Conservation (phyloP, 2,797 vertebrate species). For the Synanceia verrucosa region DNA sequence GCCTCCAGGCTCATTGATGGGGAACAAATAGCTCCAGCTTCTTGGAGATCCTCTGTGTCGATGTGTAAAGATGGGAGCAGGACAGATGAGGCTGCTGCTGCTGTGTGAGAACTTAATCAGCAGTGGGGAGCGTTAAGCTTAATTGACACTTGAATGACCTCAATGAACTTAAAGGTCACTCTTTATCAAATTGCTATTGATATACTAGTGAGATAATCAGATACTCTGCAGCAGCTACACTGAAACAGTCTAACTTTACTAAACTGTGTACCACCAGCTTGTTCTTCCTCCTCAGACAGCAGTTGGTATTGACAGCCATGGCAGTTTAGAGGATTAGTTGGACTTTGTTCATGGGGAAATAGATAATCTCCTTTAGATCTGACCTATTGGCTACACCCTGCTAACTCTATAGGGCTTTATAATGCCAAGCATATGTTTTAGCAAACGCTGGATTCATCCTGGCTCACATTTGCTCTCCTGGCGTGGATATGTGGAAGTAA, state of each 20-base stretch:
- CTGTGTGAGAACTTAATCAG: slow-evolving; percentile 1
- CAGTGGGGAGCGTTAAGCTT: slow-evolving; percentile 24
- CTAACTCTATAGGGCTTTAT: slow-evolving; percentile 56
- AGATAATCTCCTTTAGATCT: slow-evolving; percentile 70
- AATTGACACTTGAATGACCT: slow-evolving; percentile 34
- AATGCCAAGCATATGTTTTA: slow-evolving; percentile 65
- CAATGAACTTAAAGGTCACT: slow-evolving; percentile 12
- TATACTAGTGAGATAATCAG: neutral
- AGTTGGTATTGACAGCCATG: slow-evolving; percentile 55
- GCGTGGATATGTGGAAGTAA: slow-evolving; percentile 41
- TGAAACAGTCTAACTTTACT: slow-evolving; percentile 12
- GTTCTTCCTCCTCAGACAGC: slow-evolving; percentile 1
- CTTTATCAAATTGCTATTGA: slow-evolving; percentile 22
- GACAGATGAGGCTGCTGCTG: neutral
- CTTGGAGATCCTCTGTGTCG: slow-evolving; percentile 26
- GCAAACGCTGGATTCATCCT: slow-evolving; percentile 35
- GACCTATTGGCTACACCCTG: slow-evolving; percentile 60
- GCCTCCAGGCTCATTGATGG: slow-evolving; percentile 47
- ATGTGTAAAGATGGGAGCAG: slow-evolving; percentile 18
- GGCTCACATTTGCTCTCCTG: slow-evolving; percentile 32
- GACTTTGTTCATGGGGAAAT: slow-evolving; percentile 61
- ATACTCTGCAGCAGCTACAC: neutral
- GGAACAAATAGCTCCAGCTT: slow-evolving; percentile 52
- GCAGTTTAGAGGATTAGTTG: slow-evolving; percentile 68
- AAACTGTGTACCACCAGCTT: neutral